Evolutionary conservation across 1,140 invertebrate genomes (phyloP).

Genomic region (Nephila pilipes): DNA sequence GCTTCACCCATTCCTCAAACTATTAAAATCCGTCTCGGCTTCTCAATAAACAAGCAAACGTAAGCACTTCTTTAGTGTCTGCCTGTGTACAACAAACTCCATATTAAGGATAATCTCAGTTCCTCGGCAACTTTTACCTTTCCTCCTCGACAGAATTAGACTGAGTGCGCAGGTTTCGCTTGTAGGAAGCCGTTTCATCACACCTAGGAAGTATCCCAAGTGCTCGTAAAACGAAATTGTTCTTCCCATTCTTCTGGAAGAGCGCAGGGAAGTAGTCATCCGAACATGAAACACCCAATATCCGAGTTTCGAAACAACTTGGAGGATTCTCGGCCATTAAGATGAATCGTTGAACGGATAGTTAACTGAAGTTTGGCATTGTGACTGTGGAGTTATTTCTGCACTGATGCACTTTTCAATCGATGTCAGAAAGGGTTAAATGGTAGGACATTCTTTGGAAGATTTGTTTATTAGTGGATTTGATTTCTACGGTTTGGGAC

Average conservation of each 20-base stretch:
- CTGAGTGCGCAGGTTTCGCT: not conserved
- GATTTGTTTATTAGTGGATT: not conserved
- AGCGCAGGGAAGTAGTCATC: not conserved
- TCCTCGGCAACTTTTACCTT: not conserved
- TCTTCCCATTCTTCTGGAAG: not conserved
- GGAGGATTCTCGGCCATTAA: conserved; percentile 7
- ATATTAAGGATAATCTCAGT: not conserved
- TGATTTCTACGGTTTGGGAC: no score
- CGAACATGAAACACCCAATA: not conserved
- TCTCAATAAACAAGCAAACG: not conserved
- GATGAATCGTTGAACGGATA: conserved; percentile 10
- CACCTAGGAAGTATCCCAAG: not conserved
- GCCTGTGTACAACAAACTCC: not conserved
- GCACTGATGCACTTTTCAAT: not conserved
- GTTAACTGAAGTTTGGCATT: not conserved
- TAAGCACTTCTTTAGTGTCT: not conserved
- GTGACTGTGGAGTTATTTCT: not conserved
- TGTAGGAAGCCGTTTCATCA: conserved; percentile 1
- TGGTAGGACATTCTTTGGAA: not conserved
- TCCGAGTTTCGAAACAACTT: conserved; percentile 17
- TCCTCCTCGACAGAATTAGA: not conserved
- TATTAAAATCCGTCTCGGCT: not conserved
- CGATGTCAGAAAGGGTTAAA: not conserved
- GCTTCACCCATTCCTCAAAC: not conserved
- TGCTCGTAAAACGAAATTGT: conserved; percentile 4